Percentiles rank a stretch among this genome's conserved stretches.
Conservation (phyloP, 2,113 vertebrate genomes). For the Nycticebus coucang region DNA sequence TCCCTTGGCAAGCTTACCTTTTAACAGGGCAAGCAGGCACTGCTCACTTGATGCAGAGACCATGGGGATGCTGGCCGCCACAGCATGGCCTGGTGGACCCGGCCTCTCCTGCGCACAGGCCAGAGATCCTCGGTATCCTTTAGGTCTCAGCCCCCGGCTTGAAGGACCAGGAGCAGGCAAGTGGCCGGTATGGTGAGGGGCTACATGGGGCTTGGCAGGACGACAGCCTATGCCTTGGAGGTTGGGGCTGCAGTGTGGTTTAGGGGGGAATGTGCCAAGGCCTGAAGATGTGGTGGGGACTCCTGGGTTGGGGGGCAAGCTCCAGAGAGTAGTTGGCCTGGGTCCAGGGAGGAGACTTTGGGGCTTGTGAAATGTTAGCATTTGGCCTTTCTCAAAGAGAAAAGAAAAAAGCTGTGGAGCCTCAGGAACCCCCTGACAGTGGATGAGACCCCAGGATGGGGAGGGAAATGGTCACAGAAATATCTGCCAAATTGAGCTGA, state of each 20-base stretch:
- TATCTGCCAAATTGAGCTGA: too few relatives aligned
- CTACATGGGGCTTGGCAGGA: background rate
- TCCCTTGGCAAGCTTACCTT: background rate
- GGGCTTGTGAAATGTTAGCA: background rate
- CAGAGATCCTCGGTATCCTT: background rate
- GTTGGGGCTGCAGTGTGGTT: background rate
- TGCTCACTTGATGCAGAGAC: fast-evolving
- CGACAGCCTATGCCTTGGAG: background rate
- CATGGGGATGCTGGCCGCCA: background rate
- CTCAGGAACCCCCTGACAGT: fast-evolving
- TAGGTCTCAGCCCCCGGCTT: background rate
- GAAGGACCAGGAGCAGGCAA: background rate
- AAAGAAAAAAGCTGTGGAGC: background rate
- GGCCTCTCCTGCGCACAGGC: background rate
- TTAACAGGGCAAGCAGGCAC: fast-evolving
- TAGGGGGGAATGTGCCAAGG: background rate
- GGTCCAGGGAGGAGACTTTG: background rate
- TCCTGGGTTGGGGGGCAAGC: fast-evolving
- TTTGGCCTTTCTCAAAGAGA: background rate
- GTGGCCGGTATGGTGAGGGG: fast-evolving
- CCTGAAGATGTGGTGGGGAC: fast-evolving
- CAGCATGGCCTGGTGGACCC: background rate
- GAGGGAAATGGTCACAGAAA: background rate
- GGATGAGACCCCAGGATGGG: background rate
- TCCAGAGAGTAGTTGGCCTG: fast-evolving